These are phyloP conservation scores for Ameiurus melas DNA, from an alignment of 2,113 vertebrate genomes.

Conservation along the genomic window DNA sequence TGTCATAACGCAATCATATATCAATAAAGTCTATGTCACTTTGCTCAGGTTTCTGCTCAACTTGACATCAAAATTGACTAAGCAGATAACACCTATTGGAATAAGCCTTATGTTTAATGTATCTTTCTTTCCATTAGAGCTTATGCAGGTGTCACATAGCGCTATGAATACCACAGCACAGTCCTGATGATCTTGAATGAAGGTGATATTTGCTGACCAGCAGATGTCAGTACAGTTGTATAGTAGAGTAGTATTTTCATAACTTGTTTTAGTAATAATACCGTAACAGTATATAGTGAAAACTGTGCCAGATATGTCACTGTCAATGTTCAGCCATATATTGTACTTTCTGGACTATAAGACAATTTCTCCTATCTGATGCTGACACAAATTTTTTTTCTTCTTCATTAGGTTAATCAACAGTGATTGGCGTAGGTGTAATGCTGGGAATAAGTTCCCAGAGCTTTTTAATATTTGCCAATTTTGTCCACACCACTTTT, in stretches of 20 bases:
- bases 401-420: background rate
- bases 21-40: background rate
- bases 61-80: background rate
- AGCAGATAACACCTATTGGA: background rate
- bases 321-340: background rate
- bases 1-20: background rate
- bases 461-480: background rate
- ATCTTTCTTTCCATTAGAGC: background rate
- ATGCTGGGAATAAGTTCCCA: background rate
- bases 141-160: background rate
- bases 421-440: background rate
- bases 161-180: background rate
- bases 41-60: background rate
- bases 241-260: background rate
- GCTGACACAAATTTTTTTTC: background rate
- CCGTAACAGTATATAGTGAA: background rate
- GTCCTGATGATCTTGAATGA: background rate
- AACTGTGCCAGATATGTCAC: background rate
- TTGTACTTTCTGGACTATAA: background rate
- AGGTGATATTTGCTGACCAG: conserved; percentile 33
- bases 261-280: too few species aligned
- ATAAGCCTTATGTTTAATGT: background rate
- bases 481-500: background rate
- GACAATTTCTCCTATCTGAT: background rate
- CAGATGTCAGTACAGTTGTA: conserved; percentile 34